A percentile compares a stretch with the other conserved stretches of the same genome.
phyloP scores from a whole-genome alignment of 2,888 invertebrate species.

The Lapara coniferarum region DNA sequence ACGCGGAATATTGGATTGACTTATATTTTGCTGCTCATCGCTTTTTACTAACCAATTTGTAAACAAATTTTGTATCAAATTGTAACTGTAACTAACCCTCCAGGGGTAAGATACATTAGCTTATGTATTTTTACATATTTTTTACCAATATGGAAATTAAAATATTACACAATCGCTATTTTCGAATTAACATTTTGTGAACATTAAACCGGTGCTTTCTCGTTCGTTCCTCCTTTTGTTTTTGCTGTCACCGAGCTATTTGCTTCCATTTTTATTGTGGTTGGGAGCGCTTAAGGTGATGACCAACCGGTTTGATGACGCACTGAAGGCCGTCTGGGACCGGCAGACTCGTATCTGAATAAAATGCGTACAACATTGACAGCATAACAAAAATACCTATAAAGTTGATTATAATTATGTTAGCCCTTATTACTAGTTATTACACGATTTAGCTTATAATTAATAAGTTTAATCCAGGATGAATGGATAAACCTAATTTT shows the following conservation, averaged over 20 bases:
- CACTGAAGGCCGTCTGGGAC: slow-evolving; percentile 17
- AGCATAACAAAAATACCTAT: not conserved
- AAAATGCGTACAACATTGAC: not conserved
- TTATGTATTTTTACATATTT: too few relatives aligned
- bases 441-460: not conserved
- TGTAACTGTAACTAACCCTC: too few relatives aligned
- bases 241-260: not conserved
- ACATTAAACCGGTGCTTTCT: not conserved
- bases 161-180: not conserved
- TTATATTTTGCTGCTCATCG: not conserved
- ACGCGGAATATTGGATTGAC: not conserved
- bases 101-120: too few relatives aligned
- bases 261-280: not conserved
- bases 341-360: slow-evolving; percentile 5
- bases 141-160: too few relatives aligned
- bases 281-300: slow-evolving; percentile 9
- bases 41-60: not conserved
- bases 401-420: not conserved
- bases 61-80: too few relatives aligned
- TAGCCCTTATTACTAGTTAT: not conserved
- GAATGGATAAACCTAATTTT: not conserved
- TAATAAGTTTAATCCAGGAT: not conserved
- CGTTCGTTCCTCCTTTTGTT: slow-evolving; percentile 1
- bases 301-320: slow-evolving; percentile 12
- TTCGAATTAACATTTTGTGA: not conserved